Conservation (phyloP, 2,113 vertebrate species). For the Siphamia tubifer region DNA sequence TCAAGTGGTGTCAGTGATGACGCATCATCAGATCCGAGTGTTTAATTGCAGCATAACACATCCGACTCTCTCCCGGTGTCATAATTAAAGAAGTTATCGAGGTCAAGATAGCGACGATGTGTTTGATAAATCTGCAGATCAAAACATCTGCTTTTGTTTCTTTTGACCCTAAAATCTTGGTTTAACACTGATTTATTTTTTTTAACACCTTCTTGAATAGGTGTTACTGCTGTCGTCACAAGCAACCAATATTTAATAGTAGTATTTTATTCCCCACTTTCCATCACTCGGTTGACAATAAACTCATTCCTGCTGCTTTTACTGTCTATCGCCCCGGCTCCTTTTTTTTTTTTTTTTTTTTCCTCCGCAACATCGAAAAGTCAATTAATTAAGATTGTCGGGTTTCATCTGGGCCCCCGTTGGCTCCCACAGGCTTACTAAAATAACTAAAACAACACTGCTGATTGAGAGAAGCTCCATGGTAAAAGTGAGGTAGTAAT, state of each 20-base stretch:
- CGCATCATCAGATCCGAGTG: conserved; percentile 11
- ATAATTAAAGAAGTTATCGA: conserved; percentile 5
- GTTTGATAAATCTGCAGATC: conserved; percentile 8
- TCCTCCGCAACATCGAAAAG: conserved; percentile 18
- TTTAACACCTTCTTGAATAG: background rate
- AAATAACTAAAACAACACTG: conserved; percentile 20
- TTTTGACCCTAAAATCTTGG: background rate
- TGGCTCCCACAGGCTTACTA: conserved; percentile 7
- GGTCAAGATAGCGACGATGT: conserved; percentile 11
- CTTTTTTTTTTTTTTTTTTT: background rate
- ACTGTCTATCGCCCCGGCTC: background rate
- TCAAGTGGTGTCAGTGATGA: conserved; percentile 30
- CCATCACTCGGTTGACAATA: too few relatives aligned
- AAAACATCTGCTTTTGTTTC: background rate
- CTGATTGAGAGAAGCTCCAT: conserved; percentile 26
- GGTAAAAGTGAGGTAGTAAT: conserved; percentile 20
- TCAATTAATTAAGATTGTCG: conserved; percentile 62
- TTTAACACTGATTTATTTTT: background rate
- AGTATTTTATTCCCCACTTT: background rate
- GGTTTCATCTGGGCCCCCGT: conserved; percentile 36
- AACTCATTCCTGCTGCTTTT: too few relatives aligned
- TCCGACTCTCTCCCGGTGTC: conserved; percentile 27
- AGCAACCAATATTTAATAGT: too few relatives aligned
- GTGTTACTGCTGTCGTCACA: background rate
- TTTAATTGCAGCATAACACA: conserved; percentile 32